phyloP scores from a whole-genome alignment of 2,888 invertebrate genomes.

The Ypsolopha scabrella region DNA sequence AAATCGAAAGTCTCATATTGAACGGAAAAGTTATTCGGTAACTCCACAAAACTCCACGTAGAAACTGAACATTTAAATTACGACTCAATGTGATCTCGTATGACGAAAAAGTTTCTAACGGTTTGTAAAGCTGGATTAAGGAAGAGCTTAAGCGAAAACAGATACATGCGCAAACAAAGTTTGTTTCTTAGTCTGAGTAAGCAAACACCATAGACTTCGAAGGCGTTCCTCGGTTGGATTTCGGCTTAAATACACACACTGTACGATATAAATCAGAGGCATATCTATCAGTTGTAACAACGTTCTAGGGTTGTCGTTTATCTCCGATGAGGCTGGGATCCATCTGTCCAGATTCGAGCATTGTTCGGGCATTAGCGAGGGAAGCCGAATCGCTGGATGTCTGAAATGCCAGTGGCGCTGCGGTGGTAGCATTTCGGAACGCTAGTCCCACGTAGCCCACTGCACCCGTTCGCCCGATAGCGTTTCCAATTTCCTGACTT shows the following conservation, averaged over 20 bases:
- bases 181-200: neutral
- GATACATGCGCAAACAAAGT: neutral
- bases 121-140: neutral
- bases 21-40: neutral
- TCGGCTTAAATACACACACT: slow-evolving; percentile 35
- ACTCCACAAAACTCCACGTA: neutral
- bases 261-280: slow-evolving; percentile 56
- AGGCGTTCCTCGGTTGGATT: slow-evolving; percentile 27
- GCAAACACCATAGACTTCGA: slow-evolving; percentile 1
- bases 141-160: neutral
- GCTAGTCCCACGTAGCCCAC: neutral
- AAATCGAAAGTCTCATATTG: slow-evolving; percentile 6
- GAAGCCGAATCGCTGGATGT: slow-evolving; percentile 58
- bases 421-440: slow-evolving; percentile 22
- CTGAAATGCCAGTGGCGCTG: slow-evolving; percentile 56
- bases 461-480: slow-evolving; percentile 39
- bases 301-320: slow-evolving; percentile 64
- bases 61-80: neutral
- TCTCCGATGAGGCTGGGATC: slow-evolving; percentile 60
- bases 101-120: neutral
- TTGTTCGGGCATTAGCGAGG: slow-evolving; percentile 63
- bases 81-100: neutral
- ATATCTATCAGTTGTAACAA: slow-evolving; percentile 69
- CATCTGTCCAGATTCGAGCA: slow-evolving; percentile 65
- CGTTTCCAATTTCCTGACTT: slow-evolving; percentile 69